Percentiles rank a stretch among this genome's conserved stretches.
phyloP scores from a whole-genome alignment of 2,797 vertebrate species.

The Lacerta viridis region DNA sequence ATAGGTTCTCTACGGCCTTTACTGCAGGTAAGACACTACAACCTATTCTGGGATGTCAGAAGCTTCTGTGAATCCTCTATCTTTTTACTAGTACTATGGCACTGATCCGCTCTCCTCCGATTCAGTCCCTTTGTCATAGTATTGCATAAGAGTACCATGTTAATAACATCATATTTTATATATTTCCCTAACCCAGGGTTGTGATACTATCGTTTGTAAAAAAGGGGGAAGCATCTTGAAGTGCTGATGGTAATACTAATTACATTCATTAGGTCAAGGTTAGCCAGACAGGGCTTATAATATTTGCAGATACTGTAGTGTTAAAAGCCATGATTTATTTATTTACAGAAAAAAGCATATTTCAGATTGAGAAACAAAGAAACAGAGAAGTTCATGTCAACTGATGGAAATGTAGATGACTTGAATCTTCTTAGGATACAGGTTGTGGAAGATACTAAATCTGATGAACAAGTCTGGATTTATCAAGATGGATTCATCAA shows the following conservation, averaged over 20 bases:
- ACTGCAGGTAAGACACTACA: slow-evolving; percentile 85
- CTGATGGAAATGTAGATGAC: slow-evolving; percentile 90
- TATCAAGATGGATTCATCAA: slow-evolving; percentile 89
- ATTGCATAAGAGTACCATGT: neutral
- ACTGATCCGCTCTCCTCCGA: neutral
- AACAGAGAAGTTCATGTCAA: slow-evolving; percentile 87
- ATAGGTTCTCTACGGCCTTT: slow-evolving; percentile 94
- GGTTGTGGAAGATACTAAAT: slow-evolving; percentile 87
- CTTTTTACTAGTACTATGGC: neutral
- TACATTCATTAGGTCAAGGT: slow-evolving; percentile 22
- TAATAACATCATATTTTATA: slow-evolving; percentile 27
- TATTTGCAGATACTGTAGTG: neutral
- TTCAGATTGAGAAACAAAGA: slow-evolving; percentile 89
- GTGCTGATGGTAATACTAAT: neutral
- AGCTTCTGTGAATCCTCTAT: neutral
- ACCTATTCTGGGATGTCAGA: neutral
- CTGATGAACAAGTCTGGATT: slow-evolving; percentile 92
- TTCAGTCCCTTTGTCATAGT: slow-evolving; percentile 11
- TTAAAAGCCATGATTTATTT: slow-evolving; percentile 24
- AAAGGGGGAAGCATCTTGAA: neutral
- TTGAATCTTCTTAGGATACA: slow-evolving; percentile 93
- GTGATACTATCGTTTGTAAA: neutral
- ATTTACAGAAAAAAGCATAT: slow-evolving; percentile 87
- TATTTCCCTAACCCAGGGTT: neutral
- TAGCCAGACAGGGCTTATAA: slow-evolving; percentile 3